Evolutionary conservation across 2,113 vertebrate genomes (phyloP).

Genomic region (Ahaetulla prasina): DNA sequence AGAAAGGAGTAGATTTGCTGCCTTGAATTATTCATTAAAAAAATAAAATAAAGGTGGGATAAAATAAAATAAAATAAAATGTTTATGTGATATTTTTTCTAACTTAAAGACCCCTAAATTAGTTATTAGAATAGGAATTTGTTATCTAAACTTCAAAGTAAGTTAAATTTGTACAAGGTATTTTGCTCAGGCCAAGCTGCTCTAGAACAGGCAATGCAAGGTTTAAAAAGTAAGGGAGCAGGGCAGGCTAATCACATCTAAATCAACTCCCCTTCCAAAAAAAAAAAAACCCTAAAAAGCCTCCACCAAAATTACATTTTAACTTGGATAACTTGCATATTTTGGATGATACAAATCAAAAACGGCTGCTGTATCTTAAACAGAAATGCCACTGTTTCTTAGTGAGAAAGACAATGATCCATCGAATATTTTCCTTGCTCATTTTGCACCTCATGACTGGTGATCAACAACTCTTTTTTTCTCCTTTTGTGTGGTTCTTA

Average conservation of each 20-base stretch:
- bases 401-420: neutral
- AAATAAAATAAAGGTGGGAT: neutral
- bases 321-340: neutral
- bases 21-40: neutral
- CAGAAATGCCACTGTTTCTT: neutral
- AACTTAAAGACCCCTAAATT: neutral
- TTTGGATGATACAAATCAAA: neutral
- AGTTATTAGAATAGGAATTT: neutral
- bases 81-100: neutral
- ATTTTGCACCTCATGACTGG: neutral
- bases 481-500: neutral
- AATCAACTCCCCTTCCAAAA: accelerated
- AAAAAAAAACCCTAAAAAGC: neutral
- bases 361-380: neutral
- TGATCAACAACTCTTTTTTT: neutral
- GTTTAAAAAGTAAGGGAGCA: neutral
- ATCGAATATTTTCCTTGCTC: neutral
- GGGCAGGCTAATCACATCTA: neutral
- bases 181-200: neutral
- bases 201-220: neutral
- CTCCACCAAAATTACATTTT: neutral
- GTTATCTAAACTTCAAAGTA: neutral
- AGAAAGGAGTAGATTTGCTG: neutral
- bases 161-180: neutral
- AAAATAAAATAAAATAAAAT: neutral